Evolutionary conservation across 2,888 invertebrate species (phyloP).

Genomic region (Eupithecia inturbata): DNA sequence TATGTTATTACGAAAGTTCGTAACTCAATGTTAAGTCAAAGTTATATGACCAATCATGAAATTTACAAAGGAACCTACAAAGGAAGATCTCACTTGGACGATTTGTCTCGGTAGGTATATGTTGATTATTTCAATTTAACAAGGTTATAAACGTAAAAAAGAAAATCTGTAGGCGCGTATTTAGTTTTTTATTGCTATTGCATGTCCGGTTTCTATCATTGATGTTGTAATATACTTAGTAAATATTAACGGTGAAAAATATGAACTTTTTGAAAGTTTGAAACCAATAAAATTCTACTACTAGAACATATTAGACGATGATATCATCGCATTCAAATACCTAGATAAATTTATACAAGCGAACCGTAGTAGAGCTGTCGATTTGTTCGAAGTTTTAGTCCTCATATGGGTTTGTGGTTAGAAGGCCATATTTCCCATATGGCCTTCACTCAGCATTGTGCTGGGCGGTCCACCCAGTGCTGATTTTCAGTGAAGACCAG

Average conservation of each 20-base stretch:
- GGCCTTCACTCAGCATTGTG: too few species aligned
- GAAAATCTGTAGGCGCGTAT: not conserved
- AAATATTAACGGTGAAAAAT: not conserved
- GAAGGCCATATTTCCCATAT: too few species aligned
- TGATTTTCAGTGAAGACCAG: too few species aligned
- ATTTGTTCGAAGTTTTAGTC: constrained; percentile 13
- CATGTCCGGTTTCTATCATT: not conserved
- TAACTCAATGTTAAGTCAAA: constrained; percentile 4
- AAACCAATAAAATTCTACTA: not conserved
- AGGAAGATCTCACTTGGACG: not conserved
- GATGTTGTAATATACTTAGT: not conserved
- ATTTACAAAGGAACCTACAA: constrained; percentile 53
- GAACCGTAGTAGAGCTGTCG: constrained; percentile 8
- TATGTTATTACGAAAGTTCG: constrained; percentile 10
- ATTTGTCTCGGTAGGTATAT: not conserved
- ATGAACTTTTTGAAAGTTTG: not conserved
- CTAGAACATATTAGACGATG: not conserved
- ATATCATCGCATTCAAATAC: constrained; percentile 25
- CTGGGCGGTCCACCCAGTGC: too few species aligned
- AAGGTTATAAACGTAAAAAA: not conserved
- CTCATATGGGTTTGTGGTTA: constrained; percentile 29
- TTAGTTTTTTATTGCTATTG: not conserved
- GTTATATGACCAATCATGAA: constrained; percentile 5
- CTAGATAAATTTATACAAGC: constrained; percentile 18
- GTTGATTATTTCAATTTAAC: not conserved